phyloP scores from a whole-genome alignment of 2,797 vertebrate genomes.

The Pseudocheirus occidentalis region DNA sequence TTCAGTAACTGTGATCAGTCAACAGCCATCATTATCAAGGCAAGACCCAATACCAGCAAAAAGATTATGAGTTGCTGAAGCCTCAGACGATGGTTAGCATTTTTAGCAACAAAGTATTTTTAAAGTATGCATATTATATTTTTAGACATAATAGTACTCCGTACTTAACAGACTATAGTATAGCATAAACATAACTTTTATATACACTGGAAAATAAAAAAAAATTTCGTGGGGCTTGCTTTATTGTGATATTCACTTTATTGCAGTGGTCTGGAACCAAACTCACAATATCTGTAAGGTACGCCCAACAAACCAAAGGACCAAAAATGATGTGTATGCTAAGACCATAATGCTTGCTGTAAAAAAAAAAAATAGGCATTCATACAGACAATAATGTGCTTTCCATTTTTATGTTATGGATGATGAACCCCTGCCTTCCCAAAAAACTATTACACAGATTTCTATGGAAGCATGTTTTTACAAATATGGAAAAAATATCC shows the following conservation, averaged over 20 bases:
- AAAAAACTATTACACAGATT: neutral
- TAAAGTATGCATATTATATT: neutral
- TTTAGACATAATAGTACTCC: neutral
- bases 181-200: neutral
- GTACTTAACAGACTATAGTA: neutral
- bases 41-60: neutral
- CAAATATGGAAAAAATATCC: conserved; percentile 29
- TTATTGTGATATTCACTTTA: neutral
- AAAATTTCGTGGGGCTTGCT: neutral
- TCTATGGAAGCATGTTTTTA: neutral
- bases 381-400: neutral
- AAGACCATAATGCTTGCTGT: neutral
- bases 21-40: neutral
- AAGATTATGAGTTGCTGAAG: neutral
- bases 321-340: neutral
- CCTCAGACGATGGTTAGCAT: neutral
- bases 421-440: neutral
- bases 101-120: neutral
- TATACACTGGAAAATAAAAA: neutral
- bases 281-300: neutral
- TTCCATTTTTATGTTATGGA: neutral
- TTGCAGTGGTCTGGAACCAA: neutral
- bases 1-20: too few relatives aligned
- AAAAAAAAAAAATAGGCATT: neutral
- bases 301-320: neutral